Conservation (phyloP, 2,888 invertebrate genomes). For the Polyploca ridens region DNA sequence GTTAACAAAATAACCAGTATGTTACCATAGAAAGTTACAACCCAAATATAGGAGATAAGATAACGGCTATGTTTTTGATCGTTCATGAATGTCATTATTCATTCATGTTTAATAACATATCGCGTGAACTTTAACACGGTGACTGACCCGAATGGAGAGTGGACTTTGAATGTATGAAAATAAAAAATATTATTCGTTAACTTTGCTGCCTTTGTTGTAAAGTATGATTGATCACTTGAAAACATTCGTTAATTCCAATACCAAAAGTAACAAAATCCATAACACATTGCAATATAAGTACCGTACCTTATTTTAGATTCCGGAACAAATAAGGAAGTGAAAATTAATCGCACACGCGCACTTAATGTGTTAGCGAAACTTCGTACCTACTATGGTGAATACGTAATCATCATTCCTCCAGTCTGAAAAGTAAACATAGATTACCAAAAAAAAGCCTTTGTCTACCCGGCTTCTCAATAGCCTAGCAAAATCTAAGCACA, state of each 20-base stretch:
- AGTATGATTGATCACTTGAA: neutral
- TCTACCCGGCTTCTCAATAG: no score
- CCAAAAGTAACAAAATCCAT: neutral
- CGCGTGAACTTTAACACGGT: neutral
- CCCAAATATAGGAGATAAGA: no score
- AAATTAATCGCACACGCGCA: conserved; percentile 28
- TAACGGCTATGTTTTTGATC: neutral
- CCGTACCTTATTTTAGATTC: conserved; percentile 10
- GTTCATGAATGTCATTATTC: neutral
- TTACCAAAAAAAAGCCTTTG: no score
- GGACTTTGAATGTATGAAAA: neutral
- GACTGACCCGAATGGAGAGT: neutral
- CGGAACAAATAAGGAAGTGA: conserved; percentile 44
- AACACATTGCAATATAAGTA: neutral
- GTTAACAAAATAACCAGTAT: no score
- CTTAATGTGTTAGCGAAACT: neutral
- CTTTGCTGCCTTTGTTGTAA: neutral
- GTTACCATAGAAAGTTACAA: no score
- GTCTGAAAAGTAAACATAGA: no score
- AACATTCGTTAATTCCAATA: neutral
- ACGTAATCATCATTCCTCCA: no score
- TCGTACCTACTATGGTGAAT: neutral
- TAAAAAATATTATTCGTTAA: neutral
- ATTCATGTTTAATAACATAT: neutral
- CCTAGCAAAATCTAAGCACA: no score